Evolutionary conservation across 2,113 vertebrate species (phyloP).

Genomic region (Stomatorhinus ivindoensis): DNA sequence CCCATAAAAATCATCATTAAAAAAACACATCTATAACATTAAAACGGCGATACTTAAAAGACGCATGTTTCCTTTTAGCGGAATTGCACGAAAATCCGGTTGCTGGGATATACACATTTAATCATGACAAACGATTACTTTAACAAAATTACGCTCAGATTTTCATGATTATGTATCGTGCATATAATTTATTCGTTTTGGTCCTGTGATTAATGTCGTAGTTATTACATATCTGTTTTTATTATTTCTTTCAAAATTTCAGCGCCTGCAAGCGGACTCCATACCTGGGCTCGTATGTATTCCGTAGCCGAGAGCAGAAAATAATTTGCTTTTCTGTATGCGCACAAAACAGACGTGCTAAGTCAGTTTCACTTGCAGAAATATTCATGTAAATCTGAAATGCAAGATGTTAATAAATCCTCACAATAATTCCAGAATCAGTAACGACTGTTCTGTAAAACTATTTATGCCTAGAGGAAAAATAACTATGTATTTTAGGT

Average conservation of each 20-base stretch:
- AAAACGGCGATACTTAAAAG: neutral
- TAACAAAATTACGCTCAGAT: neutral
- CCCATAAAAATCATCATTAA: neutral
- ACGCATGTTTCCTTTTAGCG: neutral
- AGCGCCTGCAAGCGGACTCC: neutral
- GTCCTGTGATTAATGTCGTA: neutral
- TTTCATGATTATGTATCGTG: neutral
- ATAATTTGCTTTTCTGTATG: neutral
- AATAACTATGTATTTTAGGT: neutral
- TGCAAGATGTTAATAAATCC: neutral
- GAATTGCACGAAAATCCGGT: neutral
- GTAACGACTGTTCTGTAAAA: neutral
- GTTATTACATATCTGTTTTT: neutral
- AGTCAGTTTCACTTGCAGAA: neutral
- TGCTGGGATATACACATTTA: neutral
- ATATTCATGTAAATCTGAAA: neutral
- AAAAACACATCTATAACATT: neutral
- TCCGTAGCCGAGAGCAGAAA: neutral
- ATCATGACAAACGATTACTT: neutral
- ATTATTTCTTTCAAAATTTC: neutral
- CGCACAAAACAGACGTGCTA: neutral
- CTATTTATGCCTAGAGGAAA: neutral
- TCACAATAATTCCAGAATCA: neutral
- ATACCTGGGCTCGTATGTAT: neutral
- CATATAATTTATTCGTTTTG: neutral